phyloP scores from a whole-genome alignment of 1,140 invertebrate genomes.

The Heliconius nattereri region DNA sequence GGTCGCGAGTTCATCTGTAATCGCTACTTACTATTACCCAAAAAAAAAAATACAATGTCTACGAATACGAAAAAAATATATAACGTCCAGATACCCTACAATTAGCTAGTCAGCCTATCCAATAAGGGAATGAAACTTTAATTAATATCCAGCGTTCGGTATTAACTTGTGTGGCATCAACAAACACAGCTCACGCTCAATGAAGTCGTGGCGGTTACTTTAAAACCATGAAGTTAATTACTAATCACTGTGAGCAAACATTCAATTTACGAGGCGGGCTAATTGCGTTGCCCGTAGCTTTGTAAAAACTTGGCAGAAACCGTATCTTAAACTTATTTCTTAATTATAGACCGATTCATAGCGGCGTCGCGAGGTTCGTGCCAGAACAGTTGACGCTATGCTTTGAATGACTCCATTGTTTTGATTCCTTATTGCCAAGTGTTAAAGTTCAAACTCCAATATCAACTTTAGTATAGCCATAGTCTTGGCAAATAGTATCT shows the following conservation, averaged over 20 bases:
- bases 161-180: conserved; percentile 61
- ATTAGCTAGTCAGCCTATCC: conserved; percentile 22
- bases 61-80: not conserved
- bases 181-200: conserved; percentile 62
- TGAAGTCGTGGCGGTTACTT: conserved; percentile 56
- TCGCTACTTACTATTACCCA: too few relatives aligned
- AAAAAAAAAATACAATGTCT: not conserved
- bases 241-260: conserved; percentile 80
- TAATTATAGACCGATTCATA: conserved; percentile 80
- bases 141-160: conserved; percentile 62
- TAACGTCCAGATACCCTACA: conserved; percentile 12
- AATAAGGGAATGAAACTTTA: conserved; percentile 52
- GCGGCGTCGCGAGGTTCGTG: conserved; percentile 65
- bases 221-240: conserved; percentile 76
- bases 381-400: conserved; percentile 56
- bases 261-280: conserved; percentile 80
- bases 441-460: conserved; percentile 42
- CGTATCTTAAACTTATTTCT: conserved; percentile 80
- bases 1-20: too few relatives aligned
- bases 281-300: conserved; percentile 74
- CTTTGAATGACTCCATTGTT: conserved; percentile 26
- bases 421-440: conserved; percentile 38
- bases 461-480: conserved; percentile 40
- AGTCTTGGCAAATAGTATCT: conserved; percentile 71
- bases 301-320: conserved; percentile 78